phyloP scores from a whole-genome alignment of 2,888 invertebrate genomes.

The Seira sanloemensis region DNA sequence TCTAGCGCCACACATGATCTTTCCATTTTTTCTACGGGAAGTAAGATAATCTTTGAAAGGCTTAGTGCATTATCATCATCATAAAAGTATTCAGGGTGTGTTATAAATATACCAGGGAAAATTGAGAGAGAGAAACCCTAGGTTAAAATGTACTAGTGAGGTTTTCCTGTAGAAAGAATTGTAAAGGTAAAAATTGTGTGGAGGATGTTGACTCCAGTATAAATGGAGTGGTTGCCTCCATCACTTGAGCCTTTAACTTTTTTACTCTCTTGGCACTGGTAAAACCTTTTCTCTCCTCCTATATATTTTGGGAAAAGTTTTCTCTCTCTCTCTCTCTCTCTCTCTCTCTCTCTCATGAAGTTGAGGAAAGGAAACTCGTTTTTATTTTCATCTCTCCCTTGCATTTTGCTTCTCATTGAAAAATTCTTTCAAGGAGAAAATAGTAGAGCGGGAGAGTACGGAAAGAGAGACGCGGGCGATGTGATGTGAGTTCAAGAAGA shows the following conservation, averaged over 20 bases:
- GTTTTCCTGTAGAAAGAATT: too few species aligned
- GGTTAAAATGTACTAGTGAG: too few species aligned
- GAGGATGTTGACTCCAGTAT: not conserved
- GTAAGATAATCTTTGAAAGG: slow-evolving; percentile 41
- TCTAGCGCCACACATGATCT: not conserved
- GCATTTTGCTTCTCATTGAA: slow-evolving; percentile 47
- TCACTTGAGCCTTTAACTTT: not conserved
- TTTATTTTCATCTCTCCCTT: slow-evolving; percentile 47
- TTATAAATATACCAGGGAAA: too few species aligned
- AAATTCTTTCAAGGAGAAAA: slow-evolving; percentile 49
- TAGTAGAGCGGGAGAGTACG: slow-evolving; percentile 2
- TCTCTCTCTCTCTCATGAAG: not conserved
- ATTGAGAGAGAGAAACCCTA: too few species aligned
- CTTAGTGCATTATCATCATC: slow-evolving; percentile 41
- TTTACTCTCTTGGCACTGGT: not conserved
- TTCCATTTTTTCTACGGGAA: not conserved
- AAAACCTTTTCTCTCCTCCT: not conserved
- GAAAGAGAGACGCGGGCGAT: not conserved
- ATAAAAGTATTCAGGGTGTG: slow-evolving; percentile 43
- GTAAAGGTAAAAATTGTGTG: too few species aligned
- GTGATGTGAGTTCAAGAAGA: slow-evolving; percentile 24
- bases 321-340: too few species aligned
- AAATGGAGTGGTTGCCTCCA: not conserved
- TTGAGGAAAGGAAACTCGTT: slow-evolving; percentile 10
- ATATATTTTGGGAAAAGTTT: not conserved